These are phyloP conservation scores for Chaetodon auriga DNA, from an alignment of 2,113 vertebrate species.

Conservation along the genomic window DNA sequence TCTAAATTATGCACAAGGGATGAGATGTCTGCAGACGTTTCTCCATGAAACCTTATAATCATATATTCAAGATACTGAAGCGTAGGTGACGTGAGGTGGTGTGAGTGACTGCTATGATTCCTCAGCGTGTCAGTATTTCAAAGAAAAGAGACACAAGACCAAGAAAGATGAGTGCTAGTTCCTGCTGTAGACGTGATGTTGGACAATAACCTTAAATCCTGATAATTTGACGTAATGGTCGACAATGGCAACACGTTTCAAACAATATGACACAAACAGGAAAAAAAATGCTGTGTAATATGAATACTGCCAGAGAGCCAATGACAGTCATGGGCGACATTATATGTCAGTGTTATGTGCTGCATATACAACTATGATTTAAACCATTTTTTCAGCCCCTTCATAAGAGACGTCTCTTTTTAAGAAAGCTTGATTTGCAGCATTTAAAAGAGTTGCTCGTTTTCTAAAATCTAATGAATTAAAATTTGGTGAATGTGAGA, in stretches of 20 bases:
- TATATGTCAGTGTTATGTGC: too few species aligned
- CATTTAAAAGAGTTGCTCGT: too few species aligned
- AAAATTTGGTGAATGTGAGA: neutral
- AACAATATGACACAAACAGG: neutral
- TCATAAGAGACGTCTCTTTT: neutral
- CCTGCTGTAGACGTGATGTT: neutral
- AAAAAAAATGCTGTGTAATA: neutral
- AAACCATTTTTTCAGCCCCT: neutral
- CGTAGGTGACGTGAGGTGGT: neutral
- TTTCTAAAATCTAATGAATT: neutral
- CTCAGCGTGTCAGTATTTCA: neutral
- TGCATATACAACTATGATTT: too few species aligned
- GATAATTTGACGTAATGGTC: too few species aligned
- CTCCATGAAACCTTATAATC: slow-evolving; percentile 9
- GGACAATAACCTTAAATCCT: neutral
- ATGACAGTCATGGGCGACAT: too few species aligned
- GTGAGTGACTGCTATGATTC: neutral
- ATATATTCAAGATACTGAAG: slow-evolving; percentile 12
- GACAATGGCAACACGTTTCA: neutral
- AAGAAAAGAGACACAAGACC: neutral
- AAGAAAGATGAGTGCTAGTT: neutral
- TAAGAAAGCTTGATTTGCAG: neutral
- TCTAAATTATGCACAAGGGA: slow-evolving; percentile 22
- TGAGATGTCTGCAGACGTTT: neutral
- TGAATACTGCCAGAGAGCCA: too few species aligned